These are phyloP conservation scores for Bucco capensis DNA, from an alignment of 2,113 vertebrate species.

Conservation along the genomic window DNA sequence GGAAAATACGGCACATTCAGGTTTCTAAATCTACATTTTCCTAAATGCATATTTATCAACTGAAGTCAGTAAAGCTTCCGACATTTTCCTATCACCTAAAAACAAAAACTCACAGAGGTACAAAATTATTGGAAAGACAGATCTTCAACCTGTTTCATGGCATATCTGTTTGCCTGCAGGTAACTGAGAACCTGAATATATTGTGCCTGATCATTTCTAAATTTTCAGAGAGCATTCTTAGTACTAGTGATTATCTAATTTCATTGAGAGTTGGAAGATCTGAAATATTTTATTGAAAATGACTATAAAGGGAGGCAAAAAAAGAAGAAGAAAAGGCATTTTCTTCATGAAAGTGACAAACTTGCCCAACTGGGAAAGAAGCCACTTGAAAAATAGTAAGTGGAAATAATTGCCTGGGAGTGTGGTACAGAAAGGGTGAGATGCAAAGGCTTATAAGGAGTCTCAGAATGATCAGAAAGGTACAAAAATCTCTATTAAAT, in stretches of 20 bases:
- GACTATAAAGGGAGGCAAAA: neutral
- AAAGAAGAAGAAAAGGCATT: neutral
- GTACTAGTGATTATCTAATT: neutral
- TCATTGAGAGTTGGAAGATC: neutral
- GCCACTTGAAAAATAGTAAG: neutral
- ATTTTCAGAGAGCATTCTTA: neutral
- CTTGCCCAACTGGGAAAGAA: neutral
- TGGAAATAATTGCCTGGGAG: neutral
- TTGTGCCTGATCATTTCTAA: neutral
- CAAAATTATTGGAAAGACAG: neutral
- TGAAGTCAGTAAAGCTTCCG: neutral
- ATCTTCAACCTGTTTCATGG: neutral
- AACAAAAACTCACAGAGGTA: neutral
- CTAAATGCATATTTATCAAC: neutral
- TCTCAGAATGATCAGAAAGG: neutral
- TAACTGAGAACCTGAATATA: neutral
- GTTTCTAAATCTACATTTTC: constrained; percentile 21
- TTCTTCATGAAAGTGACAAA: neutral
- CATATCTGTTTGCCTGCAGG: neutral
- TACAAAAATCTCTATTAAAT: neutral
- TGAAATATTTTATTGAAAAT: neutral
- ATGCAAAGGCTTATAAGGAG: neutral
- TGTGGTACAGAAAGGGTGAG: neutral
- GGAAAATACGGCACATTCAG: neutral
- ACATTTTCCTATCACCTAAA: neutral